phyloP scores from a whole-genome alignment of 2,797 vertebrate genomes.

The Ctenopoma kingsleyae region DNA sequence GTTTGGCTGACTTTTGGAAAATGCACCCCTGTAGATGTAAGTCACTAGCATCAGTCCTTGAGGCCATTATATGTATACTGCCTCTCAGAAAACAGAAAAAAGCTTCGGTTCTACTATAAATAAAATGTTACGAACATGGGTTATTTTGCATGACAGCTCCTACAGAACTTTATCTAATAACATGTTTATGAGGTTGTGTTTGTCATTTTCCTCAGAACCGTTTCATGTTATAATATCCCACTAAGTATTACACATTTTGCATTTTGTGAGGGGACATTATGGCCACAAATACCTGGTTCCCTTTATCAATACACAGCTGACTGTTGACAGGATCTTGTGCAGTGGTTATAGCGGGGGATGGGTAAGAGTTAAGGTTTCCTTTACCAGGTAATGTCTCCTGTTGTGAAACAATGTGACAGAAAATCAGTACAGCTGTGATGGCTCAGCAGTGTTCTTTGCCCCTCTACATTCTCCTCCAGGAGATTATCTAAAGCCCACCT shows the following conservation, averaged over 20 bases:
- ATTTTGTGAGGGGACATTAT: conserved; percentile 35
- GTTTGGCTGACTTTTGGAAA: conserved; percentile 8
- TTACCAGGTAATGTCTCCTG: conserved; percentile 80
- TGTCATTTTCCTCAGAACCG: background rate
- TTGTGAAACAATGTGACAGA: conserved; percentile 83
- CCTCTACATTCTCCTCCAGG: conserved; percentile 72
- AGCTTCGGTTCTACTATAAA: background rate
- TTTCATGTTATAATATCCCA: conserved; percentile 11
- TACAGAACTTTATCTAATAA: background rate
- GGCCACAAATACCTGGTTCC: conserved; percentile 50
- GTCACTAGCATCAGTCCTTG: conserved; percentile 17
- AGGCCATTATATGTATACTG: background rate
- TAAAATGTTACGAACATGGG: background rate
- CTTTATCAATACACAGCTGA: conserved; percentile 61
- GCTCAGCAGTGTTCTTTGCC: conserved; percentile 78
- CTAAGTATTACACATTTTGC: conserved; percentile 25
- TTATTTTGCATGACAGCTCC: background rate
- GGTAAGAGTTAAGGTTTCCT: conserved; percentile 75
- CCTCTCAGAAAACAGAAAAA: conserved; percentile 9
- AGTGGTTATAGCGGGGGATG: conserved; percentile 55
- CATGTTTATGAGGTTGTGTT: background rate
- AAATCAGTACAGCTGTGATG: conserved; percentile 82
- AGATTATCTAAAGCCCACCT: conserved; percentile 77
- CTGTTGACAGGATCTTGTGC: conserved; percentile 67
- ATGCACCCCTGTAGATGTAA: background rate